Evolutionary conservation across 2,888 invertebrate species (phyloP).

Genomic region (Liodrosophila aerea): DNA sequence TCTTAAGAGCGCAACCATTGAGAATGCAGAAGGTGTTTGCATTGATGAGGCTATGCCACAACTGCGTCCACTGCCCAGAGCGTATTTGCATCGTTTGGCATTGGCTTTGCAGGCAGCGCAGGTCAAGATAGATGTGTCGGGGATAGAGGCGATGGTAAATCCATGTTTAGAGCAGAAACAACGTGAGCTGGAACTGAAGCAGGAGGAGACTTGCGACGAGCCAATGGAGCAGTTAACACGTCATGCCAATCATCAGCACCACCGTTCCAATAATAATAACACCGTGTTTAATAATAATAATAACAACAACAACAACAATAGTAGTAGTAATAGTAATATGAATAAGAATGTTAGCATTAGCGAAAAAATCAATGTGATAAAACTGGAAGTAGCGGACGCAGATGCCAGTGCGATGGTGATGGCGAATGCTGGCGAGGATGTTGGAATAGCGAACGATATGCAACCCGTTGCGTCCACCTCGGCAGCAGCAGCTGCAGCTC

Average conservation of each 20-base stretch:
- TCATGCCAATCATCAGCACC: slow-evolving; percentile 69
- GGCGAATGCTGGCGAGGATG: slow-evolving; percentile 6
- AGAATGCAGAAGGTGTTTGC: slow-evolving; percentile 14
- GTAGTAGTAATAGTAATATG: slow-evolving; percentile 75
- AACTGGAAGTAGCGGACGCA: slow-evolving; percentile 71
- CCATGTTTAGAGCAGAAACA: slow-evolving; percentile 31
- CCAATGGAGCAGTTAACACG: slow-evolving; percentile 52
- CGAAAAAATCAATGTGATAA: slow-evolving; percentile 83
- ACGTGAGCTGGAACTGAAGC: slow-evolving; percentile 56
- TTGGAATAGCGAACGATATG: slow-evolving; percentile 31
- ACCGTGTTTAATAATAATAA: slow-evolving; percentile 63
- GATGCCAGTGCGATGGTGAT: slow-evolving; percentile 35
- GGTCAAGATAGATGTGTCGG: not conserved
- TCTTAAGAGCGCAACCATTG: slow-evolving; percentile 43
- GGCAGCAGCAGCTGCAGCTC: slow-evolving; percentile 62
- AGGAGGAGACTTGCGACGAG: slow-evolving; percentile 38
- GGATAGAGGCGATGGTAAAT: not conserved
- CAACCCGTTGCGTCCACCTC: slow-evolving; percentile 69
- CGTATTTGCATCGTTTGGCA: slow-evolving; percentile 71
- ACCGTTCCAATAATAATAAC: slow-evolving; percentile 75
- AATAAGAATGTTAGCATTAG: slow-evolving; percentile 80
- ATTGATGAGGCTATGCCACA: slow-evolving; percentile 13
- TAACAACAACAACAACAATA: slow-evolving; percentile 69
- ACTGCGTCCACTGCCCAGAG: slow-evolving; percentile 60
- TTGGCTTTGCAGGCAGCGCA: slow-evolving; percentile 55